phyloP scores from a whole-genome alignment of 2,888 invertebrate species.

The Caprella mutica region DNA sequence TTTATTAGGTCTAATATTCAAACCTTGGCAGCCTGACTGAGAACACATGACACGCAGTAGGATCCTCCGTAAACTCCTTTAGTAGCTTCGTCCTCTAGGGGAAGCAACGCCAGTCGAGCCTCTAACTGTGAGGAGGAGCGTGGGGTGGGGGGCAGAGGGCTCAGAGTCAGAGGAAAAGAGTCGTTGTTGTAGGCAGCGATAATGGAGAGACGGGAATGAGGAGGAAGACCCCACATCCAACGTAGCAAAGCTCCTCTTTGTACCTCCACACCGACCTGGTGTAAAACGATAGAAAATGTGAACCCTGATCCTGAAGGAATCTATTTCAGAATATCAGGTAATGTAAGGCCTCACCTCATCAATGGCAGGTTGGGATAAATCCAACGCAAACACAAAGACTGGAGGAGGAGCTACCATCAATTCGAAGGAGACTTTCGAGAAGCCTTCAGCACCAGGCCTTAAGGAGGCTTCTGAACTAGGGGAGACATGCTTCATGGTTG shows the following conservation, averaged over 20 bases:
- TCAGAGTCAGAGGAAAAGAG: conserved; percentile 27
- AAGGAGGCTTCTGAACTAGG: background rate
- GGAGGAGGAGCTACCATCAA: conserved; percentile 17
- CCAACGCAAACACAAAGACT: conserved; percentile 24
- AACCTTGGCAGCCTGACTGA: conserved; percentile 24
- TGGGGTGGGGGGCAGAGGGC: conserved; percentile 27
- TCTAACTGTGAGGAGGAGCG: conserved; percentile 20
- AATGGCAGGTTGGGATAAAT: conserved; percentile 23
- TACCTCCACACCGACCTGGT: conserved; percentile 23
- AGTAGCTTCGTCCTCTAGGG: conserved; percentile 21
- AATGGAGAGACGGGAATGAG: conserved; percentile 19
- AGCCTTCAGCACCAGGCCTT: background rate
- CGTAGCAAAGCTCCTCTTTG: conserved; percentile 26
- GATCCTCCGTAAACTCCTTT: conserved; percentile 24
- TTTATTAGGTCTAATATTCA: background rate
- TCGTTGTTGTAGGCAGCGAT: conserved; percentile 30
- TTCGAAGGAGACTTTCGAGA: conserved; percentile 9
- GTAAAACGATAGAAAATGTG: background rate
- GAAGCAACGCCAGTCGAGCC: conserved; percentile 24
- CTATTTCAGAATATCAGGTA: background rate
- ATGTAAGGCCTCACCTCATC: conserved; percentile 12
- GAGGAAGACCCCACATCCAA: conserved; percentile 29
- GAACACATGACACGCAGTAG: conserved; percentile 27
- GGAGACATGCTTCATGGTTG: background rate
- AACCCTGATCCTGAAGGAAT: background rate